Evolutionary conservation across 2,888 invertebrate genomes (phyloP), one percentile per base, ranked within the genome.

Genomic region (Thyatira batis): DNA sequence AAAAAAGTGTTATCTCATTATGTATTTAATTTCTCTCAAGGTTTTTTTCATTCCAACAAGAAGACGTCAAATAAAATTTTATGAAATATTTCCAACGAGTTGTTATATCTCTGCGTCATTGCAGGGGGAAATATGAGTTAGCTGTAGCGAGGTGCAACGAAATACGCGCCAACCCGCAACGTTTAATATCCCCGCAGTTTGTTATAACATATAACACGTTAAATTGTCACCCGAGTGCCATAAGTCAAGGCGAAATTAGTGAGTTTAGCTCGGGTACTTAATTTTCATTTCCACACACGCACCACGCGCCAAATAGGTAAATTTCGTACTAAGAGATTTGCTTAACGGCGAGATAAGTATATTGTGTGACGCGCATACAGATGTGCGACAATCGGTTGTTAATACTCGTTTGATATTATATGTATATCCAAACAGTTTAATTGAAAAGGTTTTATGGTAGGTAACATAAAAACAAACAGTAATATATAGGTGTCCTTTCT

Each of bases 171-270:
- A 63, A 70, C 64, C 79, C 77, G 69, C 80, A 77, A 63, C 73
- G 72, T 82, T 84, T 86, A 86, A 86, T 87, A 86, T 80, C 75
- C 64, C 60, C 63, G 68, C 76, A 77, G 74, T 83, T 75, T 76
- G 78, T 76, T 82, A 81, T 80, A 80, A 78, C 73, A 76, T 79
- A 80, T 80, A 77, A 74, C 73, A 72, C 66, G 76, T 73, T 77
- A 80, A 80, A 84, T 78, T 80, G 80, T 82, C 79, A 75, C 72
- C 71, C 65, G 58, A 57, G 61, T 64, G 66, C 76, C 66, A 76
- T 82, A 81, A 83, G 75, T 82, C 80, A 81, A 71, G 73, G 65
- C 63, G 67, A 78, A 83, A 84, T 86, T 82, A 83, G 80, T 73
- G 73, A 83, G 66, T 79, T 76, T 76, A 71, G 70, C 74, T 27